Conservation (phyloP, 2,113 vertebrate genomes). For the Myanophis thanlyinensis region DNA sequence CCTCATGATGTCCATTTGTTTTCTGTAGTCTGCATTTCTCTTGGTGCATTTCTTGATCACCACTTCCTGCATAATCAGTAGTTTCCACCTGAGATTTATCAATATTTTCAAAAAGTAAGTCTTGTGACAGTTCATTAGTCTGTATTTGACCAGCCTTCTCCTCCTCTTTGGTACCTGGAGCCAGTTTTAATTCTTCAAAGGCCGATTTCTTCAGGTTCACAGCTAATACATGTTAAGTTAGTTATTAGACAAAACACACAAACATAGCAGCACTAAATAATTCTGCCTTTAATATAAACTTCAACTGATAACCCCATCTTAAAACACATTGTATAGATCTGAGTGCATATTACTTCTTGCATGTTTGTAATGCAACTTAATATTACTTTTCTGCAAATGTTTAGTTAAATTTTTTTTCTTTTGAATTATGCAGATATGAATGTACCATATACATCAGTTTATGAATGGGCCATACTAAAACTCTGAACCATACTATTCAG, state of each 20-base stretch:
- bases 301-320: not conserved
- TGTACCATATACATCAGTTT: not conserved
- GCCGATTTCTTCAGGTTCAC: constrained; percentile 77
- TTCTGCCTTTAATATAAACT: not conserved
- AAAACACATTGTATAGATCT: not conserved
- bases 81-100: not conserved
- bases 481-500: not conserved
- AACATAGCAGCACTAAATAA: not conserved
- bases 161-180: not conserved
- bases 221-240: constrained; percentile 67
- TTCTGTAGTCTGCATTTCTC: constrained; percentile 17
- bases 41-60: not conserved
- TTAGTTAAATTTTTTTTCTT: not conserved
- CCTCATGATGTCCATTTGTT: not conserved
- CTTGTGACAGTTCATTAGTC: not conserved
- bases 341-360: not conserved
- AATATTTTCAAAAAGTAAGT: not conserved
- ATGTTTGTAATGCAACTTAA: not conserved
- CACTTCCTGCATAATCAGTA: constrained; percentile 20
- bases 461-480: not conserved
- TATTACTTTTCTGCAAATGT: not conserved
- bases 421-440: not conserved
- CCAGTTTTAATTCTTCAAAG: constrained; percentile 59
- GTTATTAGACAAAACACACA: not conserved
- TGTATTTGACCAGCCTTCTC: not conserved